Base-by-base conservation (phyloP, 1,140 invertebrate species). In the Meteorus sp. region DNA sequence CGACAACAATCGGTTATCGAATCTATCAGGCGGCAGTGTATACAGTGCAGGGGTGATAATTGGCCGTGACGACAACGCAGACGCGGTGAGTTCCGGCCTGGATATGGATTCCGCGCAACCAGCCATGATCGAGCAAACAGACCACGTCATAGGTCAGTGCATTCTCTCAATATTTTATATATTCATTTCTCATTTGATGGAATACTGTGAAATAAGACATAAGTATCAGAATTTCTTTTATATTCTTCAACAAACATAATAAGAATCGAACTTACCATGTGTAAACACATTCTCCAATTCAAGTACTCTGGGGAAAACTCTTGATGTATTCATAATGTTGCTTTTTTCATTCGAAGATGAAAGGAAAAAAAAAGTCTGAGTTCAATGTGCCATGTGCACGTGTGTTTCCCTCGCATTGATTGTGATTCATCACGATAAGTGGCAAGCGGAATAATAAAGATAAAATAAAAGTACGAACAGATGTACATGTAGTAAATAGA, bases 141-240 rank as follows among this genome's bases (percentile, higher is more conserved):
- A 77, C 72, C 77, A 73, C 67, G 73, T 78, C 67, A 73, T 78
- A 67, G 78, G 78, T 80, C 61, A 72, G 78, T 77, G 41, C 39
- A 47, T 27, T 59, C 44, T 39, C 60, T 35, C 20, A 29, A 56
- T 43, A 51, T 20, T 53, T 15, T 53, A 22, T 23, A 25, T 3
- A 2, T n/a, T 31, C 1, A 13, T 17, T 54, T n/a, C 13, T 41
- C 33, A 11, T n/a, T 0, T n/a, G n/a, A n/a, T n/a, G n/a, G n/a
- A n/a, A n/a, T n/a, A n/a, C n/a, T n/a, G n/a, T n/a, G n/a, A n/a
- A n/a, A n/a, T n/a, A n/a, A n/a, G n/a, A n/a, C n/a, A n/a, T n/a
- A 17, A 11, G 19, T 20, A 41, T 41, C 41, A 44, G 5, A 13
- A 3, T 13, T 39, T 39, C 13, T 39, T 39, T 13, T 39, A n/a